A percentile compares a stretch with the other conserved stretches of the same genome.
Evolutionary conservation across 2,113 vertebrate genomes (phyloP).

Genomic region (Columba livia): DNA sequence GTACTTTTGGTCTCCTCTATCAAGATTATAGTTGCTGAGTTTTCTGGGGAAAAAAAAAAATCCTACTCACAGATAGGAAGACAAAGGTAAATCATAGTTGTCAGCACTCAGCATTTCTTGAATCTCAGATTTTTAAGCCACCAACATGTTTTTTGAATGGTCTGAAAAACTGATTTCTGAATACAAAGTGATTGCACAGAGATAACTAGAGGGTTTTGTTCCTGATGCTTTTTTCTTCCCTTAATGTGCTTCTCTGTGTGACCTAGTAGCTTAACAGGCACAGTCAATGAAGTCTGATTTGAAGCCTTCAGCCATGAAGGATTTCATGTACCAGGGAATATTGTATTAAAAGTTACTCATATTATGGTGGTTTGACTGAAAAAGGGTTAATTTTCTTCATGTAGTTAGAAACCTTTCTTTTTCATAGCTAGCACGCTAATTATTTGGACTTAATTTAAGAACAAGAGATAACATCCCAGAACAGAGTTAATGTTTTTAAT

Average conservation of each 20-base stretch:
- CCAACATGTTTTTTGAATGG: neutral
- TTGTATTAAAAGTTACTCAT: neutral
- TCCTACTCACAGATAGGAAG: neutral
- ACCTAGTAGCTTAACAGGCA: neutral
- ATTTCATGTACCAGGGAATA: neutral
- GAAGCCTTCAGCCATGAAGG: neutral
- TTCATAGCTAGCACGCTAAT: no score
- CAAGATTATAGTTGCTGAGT: neutral
- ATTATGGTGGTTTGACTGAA: neutral
- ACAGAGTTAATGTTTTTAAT: no score
- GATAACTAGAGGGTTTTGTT: neutral
- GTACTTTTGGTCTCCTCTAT: neutral
- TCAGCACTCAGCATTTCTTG: neutral
- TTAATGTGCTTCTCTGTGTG: neutral
- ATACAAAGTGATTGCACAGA: neutral
- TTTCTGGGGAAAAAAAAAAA: neutral
- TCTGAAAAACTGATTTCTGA: neutral
- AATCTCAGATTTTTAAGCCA: neutral
- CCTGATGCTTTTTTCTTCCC: neutral
- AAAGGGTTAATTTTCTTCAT: no score
- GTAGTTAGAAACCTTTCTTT: no score
- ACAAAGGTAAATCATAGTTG: neutral
- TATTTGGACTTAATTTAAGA: no score
- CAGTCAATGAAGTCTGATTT: neutral
- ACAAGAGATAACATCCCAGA: no score